phyloP scores from a whole-genome alignment of 1,140 invertebrate species.

The Nymphalis io region DNA sequence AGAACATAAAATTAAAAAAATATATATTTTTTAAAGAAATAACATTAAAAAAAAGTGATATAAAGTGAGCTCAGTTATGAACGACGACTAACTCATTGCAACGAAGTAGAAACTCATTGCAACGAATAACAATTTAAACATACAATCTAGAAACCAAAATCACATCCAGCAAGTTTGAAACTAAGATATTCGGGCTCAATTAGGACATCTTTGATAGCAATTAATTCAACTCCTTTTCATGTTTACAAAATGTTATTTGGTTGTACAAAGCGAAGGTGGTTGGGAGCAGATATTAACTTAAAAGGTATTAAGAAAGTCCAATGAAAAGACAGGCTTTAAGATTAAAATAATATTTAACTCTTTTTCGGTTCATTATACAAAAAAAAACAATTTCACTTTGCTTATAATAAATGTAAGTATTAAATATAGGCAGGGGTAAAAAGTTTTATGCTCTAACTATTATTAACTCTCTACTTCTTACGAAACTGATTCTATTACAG shows the following conservation, averaged over 20 bases:
- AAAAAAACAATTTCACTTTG: not conserved
- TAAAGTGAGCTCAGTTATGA: no score
- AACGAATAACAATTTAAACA: slow-evolving; percentile 4
- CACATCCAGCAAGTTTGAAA: slow-evolving; percentile 11
- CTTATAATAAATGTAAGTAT: not conserved
- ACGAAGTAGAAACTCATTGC: not conserved
- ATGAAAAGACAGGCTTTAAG: no score
- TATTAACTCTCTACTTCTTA: slow-evolving; percentile 10
- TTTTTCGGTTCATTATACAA: not conserved
- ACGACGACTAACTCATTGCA: no score
- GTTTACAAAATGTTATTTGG: no score
- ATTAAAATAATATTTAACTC: no score
- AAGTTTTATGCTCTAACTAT: slow-evolving; percentile 1
- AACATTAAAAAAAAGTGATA: no score
- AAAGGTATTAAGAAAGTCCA: no score
- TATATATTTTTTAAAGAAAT: no score
- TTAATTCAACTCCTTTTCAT: no score
- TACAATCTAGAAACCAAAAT: slow-evolving; percentile 2
- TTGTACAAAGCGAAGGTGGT: no score
- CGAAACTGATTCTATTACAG: not conserved
- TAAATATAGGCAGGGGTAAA: not conserved
- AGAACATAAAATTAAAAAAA: no score
- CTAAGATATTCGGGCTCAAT: slow-evolving; percentile 6
- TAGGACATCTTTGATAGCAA: not conserved
- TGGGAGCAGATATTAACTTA: no score